Percentiles rank a stretch among this genome's conserved stretches.
Evolutionary conservation across 1,140 invertebrate species (phyloP).

Genomic region (Temnothorax longispinosus): DNA sequence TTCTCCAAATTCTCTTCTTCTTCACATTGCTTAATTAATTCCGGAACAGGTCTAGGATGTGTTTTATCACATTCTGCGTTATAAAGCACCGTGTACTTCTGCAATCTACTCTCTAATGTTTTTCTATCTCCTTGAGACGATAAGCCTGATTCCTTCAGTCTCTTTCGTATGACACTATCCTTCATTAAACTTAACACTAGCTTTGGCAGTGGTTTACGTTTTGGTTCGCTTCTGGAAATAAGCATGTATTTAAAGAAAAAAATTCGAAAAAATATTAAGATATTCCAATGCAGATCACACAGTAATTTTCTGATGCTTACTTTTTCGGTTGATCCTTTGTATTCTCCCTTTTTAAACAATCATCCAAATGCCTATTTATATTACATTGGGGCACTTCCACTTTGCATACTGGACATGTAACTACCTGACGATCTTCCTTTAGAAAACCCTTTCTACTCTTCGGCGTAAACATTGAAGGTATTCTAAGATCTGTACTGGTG

Average conservation of each 20-base stretch:
- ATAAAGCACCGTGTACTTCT: constrained; percentile 84
- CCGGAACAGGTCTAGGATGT: constrained; percentile 81
- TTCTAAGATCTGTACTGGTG: constrained; percentile 71
- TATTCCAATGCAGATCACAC: neutral
- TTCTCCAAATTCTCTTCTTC: constrained; percentile 84
- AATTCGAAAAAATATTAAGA: neutral
- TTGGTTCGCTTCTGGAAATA: constrained; percentile 62
- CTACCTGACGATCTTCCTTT: constrained; percentile 67
- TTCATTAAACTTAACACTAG: constrained; percentile 87
- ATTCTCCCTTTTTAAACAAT: constrained; percentile 83
- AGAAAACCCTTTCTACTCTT: constrained; percentile 66
- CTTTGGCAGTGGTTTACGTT: constrained; percentile 86
- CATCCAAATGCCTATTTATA: constrained; percentile 87
- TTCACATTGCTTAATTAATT: constrained; percentile 84
- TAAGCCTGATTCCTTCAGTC: constrained; percentile 85
- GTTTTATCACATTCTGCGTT: constrained; percentile 86
- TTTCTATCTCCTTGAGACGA: constrained; percentile 85
- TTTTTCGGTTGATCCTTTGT: constrained; percentile 55
- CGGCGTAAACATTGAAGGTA: constrained; percentile 78
- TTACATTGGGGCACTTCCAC: constrained; percentile 83
- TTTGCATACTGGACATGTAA: constrained; percentile 87
- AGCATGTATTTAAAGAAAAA: neutral
- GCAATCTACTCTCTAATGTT: constrained; percentile 82
- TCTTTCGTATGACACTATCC: constrained; percentile 85
- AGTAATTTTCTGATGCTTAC: constrained; percentile 57